phyloP scores from a whole-genome alignment of 1,140 invertebrate species.

The Bombus waltoni region DNA sequence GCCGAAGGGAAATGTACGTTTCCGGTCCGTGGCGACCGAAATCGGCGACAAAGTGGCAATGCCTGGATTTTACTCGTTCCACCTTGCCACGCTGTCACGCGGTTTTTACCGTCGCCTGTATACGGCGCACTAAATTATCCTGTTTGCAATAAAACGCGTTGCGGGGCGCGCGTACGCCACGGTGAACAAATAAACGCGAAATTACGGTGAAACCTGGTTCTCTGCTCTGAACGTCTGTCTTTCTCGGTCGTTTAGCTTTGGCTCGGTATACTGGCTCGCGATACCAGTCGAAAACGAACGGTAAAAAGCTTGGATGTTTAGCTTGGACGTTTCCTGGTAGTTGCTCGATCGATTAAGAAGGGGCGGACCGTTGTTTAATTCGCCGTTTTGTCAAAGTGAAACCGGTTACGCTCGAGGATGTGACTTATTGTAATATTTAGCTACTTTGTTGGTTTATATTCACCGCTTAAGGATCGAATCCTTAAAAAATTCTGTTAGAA shows the following conservation, averaged over 20 bases:
- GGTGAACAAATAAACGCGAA: slow-evolving; percentile 44
- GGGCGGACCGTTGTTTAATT: neutral
- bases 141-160: slow-evolving; percentile 35
- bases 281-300: slow-evolving; percentile 18
- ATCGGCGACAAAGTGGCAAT: slow-evolving; percentile 34
- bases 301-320: slow-evolving; percentile 13
- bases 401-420: neutral
- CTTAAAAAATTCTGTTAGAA: too few relatives aligned
- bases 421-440: neutral
- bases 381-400: neutral
- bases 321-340: neutral
- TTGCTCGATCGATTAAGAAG: neutral
- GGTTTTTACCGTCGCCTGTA: slow-evolving; percentile 41
- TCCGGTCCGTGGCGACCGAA: slow-evolving; percentile 14
- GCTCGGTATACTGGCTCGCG: neutral
- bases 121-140: slow-evolving; percentile 46
- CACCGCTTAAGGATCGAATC: neutral
- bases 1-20: slow-evolving; percentile 28
- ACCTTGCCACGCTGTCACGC: slow-evolving; percentile 1
- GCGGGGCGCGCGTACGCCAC: slow-evolving; percentile 11
- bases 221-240: neutral
- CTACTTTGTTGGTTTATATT: neutral
- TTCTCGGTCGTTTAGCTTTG: neutral
- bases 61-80: slow-evolving; percentile 9
- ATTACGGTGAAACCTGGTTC: slow-evolving; percentile 21